Percentiles rank a stretch among this genome's conserved stretches.
These are phyloP conservation scores for Nasonia giraulti DNA, from an alignment of 1,140 invertebrate species.

Conservation along the genomic window DNA sequence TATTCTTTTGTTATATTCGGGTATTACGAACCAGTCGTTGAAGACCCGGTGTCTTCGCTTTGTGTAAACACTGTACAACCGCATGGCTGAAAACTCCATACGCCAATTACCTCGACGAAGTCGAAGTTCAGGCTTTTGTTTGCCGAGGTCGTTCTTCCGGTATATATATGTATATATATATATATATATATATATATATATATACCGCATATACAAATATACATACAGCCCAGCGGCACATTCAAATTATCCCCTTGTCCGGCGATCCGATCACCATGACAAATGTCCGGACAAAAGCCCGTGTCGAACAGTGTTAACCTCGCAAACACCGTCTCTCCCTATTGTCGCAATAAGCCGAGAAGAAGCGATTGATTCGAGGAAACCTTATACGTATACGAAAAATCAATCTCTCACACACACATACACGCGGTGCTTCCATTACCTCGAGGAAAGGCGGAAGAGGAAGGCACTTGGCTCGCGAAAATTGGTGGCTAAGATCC, in stretches of 20 bases:
- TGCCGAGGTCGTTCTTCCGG: neutral
- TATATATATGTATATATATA: too few relatives aligned
- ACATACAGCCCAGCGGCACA: neutral
- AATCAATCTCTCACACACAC: neutral
- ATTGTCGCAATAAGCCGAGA: neutral
- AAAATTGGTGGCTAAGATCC: constrained; percentile 13
- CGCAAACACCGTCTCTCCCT: neutral
- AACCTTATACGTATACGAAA: neutral
- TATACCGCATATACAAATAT: neutral
- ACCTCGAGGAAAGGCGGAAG: neutral
- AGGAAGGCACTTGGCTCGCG: constrained; percentile 27
- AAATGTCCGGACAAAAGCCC: neutral
- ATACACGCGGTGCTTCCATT: neutral
- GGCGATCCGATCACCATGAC: neutral
- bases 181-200: too few relatives aligned
- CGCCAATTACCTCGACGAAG: constrained; percentile 14
- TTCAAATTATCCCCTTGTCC: neutral
- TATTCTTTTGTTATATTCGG: too few relatives aligned
- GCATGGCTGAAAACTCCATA: neutral
- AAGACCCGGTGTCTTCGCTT: neutral
- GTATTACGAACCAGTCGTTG: too few relatives aligned
- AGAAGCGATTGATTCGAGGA: neutral
- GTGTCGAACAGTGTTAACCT: neutral
- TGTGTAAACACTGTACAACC: neutral
- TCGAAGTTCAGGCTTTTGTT: constrained; percentile 7